Base-by-base conservation (phyloP, 2,888 invertebrate species). In the Caenorhabditis wallacei region DNA sequence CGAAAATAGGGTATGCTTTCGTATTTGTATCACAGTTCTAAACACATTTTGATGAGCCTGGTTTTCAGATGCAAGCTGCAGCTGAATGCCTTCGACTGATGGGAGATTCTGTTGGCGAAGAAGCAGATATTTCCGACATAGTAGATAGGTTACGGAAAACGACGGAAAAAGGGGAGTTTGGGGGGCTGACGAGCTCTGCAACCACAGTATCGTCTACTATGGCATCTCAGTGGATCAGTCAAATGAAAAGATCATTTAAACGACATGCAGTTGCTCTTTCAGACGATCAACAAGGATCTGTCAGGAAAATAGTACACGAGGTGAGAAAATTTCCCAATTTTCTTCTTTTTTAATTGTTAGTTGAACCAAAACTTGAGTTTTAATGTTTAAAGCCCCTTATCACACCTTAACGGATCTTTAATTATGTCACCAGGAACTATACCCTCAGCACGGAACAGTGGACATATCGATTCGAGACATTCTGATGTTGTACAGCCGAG, bases 211-310 rank as follows among this genome's bases (percentile, higher is more conserved):
- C 78, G 11, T 69, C 69, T 11, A 20, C 30, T 2, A 69, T 78
- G 78, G 78, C 78, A 16, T 46, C 53, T 7, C 78, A 78, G 30
- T 78, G 69, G 69, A 26, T 78, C 1, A 40, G 40, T 13, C 78
- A 78, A 20, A 69, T 78, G 69, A 69, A 69, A 54, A 51, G 46
- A 46, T 69, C 30, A 4, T 69, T 69, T 35, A 69, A 63, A 10
- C 51, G 63, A 8, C 61, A 63, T 13, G 53, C 78, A 3, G 43
- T 78, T 3, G 20, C 18, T 24, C 61, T 78, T 2, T 35, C 59
- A n/a, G 78, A 78, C 18, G 78, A 78, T 0, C 76, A 76, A n/a
- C 68, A 76, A 53, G 59, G 11, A 30, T n/a, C 43, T 3, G 24
- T 53, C n/a, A 64, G 30, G 11, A 76, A 69, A 24, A 51, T 76